These are phyloP conservation scores for Hydropsyche tenuis DNA, from an alignment of 1,140 invertebrate species.

Conservation along the genomic window DNA sequence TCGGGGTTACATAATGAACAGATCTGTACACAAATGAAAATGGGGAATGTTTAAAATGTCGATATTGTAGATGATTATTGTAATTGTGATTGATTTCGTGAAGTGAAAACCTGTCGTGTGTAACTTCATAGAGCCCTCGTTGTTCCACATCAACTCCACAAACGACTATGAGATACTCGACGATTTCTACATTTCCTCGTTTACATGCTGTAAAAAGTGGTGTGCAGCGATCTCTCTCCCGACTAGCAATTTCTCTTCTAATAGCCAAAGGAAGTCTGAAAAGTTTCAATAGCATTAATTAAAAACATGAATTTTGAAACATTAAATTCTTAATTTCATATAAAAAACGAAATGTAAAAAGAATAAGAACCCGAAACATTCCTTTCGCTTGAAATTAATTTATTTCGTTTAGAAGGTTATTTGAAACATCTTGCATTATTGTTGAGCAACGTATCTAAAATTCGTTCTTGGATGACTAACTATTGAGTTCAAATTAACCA, in stretches of 20 bases:
- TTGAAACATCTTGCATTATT: too few relatives aligned
- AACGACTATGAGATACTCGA: conserved; percentile 83
- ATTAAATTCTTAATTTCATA: too few relatives aligned
- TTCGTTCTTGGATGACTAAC: too few relatives aligned
- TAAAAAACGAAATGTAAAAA: too few relatives aligned
- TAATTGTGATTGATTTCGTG: not conserved
- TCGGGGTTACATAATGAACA: conserved; percentile 82
- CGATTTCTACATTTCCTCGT: conserved; percentile 84
- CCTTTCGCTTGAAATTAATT: conserved; percentile 10
- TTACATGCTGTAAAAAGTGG: conserved; percentile 88
- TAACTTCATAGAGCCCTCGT: conserved; percentile 77
- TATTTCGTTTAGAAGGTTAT: not conserved
- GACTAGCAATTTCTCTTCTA: conserved; percentile 70
- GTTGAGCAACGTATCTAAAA: too few relatives aligned
- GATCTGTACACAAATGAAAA: conserved; percentile 63
- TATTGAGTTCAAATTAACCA: too few relatives aligned
- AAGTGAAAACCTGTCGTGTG: conserved; percentile 62
- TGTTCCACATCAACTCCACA: conserved; percentile 88
- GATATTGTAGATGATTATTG: not conserved
- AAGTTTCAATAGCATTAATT: conserved; percentile 13
- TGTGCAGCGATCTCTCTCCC: conserved; percentile 77
- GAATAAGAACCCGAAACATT: too few relatives aligned
- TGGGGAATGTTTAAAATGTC: not conserved
- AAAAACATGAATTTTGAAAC: too few relatives aligned
- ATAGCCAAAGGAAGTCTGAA: conserved; percentile 60